Base-by-base conservation (phyloP, 2,888 invertebrate species). In the Latheticus oryzae region DNA sequence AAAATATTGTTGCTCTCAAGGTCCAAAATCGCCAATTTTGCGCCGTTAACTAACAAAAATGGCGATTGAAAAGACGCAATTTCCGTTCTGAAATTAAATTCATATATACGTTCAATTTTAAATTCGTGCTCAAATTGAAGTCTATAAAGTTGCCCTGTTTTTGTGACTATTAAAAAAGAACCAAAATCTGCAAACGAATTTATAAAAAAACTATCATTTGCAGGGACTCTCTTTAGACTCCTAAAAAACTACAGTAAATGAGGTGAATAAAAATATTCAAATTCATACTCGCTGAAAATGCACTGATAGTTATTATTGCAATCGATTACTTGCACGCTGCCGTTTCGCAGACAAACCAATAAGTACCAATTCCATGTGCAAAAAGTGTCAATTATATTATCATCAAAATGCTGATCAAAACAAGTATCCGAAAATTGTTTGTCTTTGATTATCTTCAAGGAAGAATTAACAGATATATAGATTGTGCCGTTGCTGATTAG, bases 371-470 rank as follows among this genome's bases (percentile, higher is more conserved):
- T 3, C 45, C 42, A 12, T 55, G 30, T 0, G 58, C 50, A 48
- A 35, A 66, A 60, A 16, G 35, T 52, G 48, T 61, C 63, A 24
- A 68, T 51, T 8, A n/a, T n/a, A 3, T 37, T 9, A 2, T 38
- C 13, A 5, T 65, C 58, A 51, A 63, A 61, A 23, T 21, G 23
- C 1, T 21, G 53, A 24, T 63, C 53, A 47, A 63, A 65, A 30
- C 61, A 24, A 1, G 66, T 12, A 7, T 40, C 24, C 12, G 58
- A 51, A 24, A 56, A 61, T 16, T 55, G 35, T 26, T 30, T 57
- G 48, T 63, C 61, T 40, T 57, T 28, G 32, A 65, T 64, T 35
- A 67, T 57, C 28, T 50, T 61, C 23, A 68, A 50, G 2, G 53
- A 40, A 8, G 57, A 57, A 12, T 64, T 40, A 16, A 61, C 33